Percentiles rank a stretch among this genome's conserved stretches.
Conservation (phyloP, 2,113 vertebrate genomes). For the Physeter macrocephalus region DNA sequence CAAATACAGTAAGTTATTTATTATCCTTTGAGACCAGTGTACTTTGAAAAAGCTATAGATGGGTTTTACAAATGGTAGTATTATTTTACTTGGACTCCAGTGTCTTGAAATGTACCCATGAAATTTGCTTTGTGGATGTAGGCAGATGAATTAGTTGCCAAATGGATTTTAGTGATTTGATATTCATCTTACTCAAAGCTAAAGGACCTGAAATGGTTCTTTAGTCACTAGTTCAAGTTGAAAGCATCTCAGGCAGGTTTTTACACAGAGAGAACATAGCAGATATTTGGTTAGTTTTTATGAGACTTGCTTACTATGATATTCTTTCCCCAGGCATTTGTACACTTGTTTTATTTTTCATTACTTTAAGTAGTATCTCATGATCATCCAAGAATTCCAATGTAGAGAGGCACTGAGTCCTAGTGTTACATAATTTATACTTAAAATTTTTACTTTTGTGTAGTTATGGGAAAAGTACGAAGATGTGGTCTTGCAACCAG, state of each 20-base stretch:
- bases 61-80: neutral
- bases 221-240: slow-evolving; percentile 3
- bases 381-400: neutral
- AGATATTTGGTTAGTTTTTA: slow-evolving; percentile 17
- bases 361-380: neutral
- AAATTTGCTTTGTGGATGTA: slow-evolving; percentile 6
- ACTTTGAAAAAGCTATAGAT: slow-evolving; percentile 23
- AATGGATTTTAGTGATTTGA: neutral
- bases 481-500: slow-evolving; percentile 63
- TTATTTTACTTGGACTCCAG: slow-evolving; percentile 24
- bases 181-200: slow-evolving; percentile 24
- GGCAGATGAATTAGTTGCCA: slow-evolving; percentile 27
- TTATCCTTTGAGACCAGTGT: neutral
- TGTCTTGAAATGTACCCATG: neutral
- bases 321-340: neutral
- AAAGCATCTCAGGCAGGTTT: neutral
- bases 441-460: slow-evolving; percentile 70
- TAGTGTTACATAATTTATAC: slow-evolving; percentile 14
- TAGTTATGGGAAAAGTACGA: slow-evolving; percentile 59
- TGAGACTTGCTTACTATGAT: neutral
- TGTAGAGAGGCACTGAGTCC: neutral
- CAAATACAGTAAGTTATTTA: neutral
- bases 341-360: neutral
- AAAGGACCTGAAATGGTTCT: neutral
- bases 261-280: neutral